Evolutionary conservation across 2,888 invertebrate genomes (phyloP).

Genomic region (Xestoiulus laeticollis): DNA sequence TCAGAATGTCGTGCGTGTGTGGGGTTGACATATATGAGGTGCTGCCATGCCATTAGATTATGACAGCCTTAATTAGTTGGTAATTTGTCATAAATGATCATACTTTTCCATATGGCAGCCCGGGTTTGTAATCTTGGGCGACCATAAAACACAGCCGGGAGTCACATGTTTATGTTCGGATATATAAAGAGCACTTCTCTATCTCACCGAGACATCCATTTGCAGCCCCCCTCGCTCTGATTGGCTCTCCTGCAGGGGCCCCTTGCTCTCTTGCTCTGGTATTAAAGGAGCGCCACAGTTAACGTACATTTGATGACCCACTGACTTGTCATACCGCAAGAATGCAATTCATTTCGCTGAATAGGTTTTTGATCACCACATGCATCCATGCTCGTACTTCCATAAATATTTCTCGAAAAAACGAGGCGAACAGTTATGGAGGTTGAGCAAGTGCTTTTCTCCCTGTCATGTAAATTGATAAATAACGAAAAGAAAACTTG

Average conservation of each 20-base stretch:
- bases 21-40: constrained; percentile 46
- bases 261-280: not conserved
- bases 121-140: constrained; percentile 31
- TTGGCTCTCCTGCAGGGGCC: not conserved
- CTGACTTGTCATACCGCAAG: constrained; percentile 43
- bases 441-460: not conserved
- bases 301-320: constrained; percentile 43
- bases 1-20: not conserved
- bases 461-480: constrained; percentile 4
- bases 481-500: not conserved
- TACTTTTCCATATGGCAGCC: constrained; percentile 41
- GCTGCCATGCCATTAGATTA: constrained; percentile 44
- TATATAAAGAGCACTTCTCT: constrained; percentile 22
- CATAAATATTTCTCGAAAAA: constrained; percentile 30
- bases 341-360: constrained; percentile 32
- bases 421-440: not conserved
- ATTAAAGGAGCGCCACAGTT: constrained; percentile 39
- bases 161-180: constrained; percentile 44
- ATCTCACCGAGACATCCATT: constrained; percentile 35
- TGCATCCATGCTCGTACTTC: not conserved
- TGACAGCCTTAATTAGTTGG: constrained; percentile 48
- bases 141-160: constrained; percentile 47
- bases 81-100: constrained; percentile 49
- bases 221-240: not conserved
- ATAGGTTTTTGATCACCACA: constrained; percentile 31